Base-by-base conservation (phyloP, 2,888 invertebrate genomes). In the Tuta absoluta region DNA sequence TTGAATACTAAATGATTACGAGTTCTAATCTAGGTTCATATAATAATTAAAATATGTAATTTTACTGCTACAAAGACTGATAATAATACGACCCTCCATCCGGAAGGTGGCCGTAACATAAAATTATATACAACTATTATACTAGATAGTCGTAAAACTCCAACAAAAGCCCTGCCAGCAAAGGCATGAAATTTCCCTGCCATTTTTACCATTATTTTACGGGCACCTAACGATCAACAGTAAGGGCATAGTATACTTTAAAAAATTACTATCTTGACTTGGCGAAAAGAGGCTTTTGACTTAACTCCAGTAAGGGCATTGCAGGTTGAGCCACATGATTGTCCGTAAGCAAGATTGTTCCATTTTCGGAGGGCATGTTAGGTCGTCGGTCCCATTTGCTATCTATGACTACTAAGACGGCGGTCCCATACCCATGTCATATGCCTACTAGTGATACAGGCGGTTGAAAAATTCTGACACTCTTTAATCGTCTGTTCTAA, bases 131-230 rank as follows among this genome's bases (percentile, higher is more conserved):
- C 33, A n/a, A n/a, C n/a, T n/a, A n/a, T n/a, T n/a, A 8, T 33
- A 33, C 33, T 56, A 56, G 56, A 56, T 33, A 56, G 56, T 24
- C 56, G n/a, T 56, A 56, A 56, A 56, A 56, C 56, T 33, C 24
- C 33, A 33, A 56, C 56, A 56, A 56, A 56, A 56, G 28, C 33
- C 19, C 33, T 56, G 17, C 56, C 28, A n/a, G 28, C 53, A 33
- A 33, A n/a, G 56, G 33, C 56, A 56, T 56, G 56, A 56, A 56
- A 56, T 56, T 56, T 64, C 41, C 53, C 49, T 60, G 48, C 48
- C 45, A 62, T 17, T 48, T 10, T 11, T 17, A 21, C 41, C 56
- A 62, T 62, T 60, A 64, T 61, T 61, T 62, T 59, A 65, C 62
- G 45, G 65, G 45, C 49, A 65, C 57, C 48, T 61, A 64, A 38